Evolutionary conservation across 2,113 vertebrate genomes (phyloP).

Genomic region (Ondatra zibethicus): DNA sequence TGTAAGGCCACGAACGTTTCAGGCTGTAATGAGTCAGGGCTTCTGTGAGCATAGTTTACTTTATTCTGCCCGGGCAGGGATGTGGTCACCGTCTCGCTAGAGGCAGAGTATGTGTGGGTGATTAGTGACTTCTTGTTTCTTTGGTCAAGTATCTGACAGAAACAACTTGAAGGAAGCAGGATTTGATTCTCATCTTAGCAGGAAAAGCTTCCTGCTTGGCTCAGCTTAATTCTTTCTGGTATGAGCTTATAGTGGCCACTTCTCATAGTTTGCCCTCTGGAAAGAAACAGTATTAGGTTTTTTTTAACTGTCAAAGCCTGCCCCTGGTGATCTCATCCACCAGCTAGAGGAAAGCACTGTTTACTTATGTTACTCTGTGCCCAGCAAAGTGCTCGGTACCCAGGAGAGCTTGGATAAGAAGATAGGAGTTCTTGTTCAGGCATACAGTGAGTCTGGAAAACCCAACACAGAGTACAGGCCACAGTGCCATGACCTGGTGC

Average conservation of each 20-base stretch:
- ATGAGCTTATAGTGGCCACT: neutral
- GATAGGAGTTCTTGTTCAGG: neutral
- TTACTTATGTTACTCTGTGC: neutral
- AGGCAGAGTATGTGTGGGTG: no score
- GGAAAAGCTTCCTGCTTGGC: neutral
- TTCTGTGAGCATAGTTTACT: neutral
- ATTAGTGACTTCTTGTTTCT: neutral
- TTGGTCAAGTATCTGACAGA: neutral
- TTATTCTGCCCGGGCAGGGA: neutral
- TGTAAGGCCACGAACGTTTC: neutral
- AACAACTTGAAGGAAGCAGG: neutral
- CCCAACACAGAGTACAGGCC: neutral
- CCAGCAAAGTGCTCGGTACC: neutral
- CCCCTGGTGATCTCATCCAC: neutral
- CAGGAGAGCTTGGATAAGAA: neutral
- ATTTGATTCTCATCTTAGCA: neutral
- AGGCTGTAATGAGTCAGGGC: neutral
- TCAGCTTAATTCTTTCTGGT: neutral
- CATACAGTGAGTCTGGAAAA: neutral
- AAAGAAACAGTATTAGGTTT: neutral
- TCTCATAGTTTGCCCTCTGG: neutral
- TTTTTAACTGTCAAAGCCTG: neutral
- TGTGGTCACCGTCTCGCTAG: neutral
- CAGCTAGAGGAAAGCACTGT: neutral
- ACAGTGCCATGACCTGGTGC: neutral